Evolutionary conservation across 2,113 vertebrate species (phyloP).

Genomic region (Steatornis caripensis): DNA sequence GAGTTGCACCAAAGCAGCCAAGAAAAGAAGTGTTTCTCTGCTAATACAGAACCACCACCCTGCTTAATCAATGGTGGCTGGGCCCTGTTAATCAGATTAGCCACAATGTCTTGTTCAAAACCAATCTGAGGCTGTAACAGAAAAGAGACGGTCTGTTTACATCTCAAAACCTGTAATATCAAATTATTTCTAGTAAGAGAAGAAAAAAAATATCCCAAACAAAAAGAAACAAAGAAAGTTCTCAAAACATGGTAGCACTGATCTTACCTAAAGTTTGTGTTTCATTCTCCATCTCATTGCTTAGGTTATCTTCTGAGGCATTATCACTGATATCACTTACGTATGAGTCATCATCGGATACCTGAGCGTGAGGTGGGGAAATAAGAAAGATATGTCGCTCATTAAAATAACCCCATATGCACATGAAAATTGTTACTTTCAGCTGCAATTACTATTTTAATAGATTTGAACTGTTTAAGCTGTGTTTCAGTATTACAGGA

Average conservation of each 20-base stretch:
- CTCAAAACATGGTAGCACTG: not conserved
- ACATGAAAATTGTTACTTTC: not conserved
- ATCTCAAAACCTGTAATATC: not conserved
- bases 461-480: not conserved
- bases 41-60: not conserved
- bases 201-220: not conserved
- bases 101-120: not conserved
- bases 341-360: conserved; percentile 94
- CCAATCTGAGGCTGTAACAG: not conserved
- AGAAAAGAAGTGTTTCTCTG: not conserved
- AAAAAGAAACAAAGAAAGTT: not conserved
- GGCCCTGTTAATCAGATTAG: not conserved
- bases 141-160: not conserved
- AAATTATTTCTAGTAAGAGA: not conserved
- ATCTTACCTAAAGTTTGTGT: conserved; percentile 82
- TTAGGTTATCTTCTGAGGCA: conserved; percentile 91
- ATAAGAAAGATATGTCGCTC: not conserved
- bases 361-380: conserved; percentile 60
- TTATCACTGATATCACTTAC: conserved; percentile 97
- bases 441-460: not conserved
- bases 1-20: not conserved
- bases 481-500: not conserved
- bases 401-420: not conserved
- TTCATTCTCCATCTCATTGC: conserved; percentile 85
- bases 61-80: not conserved